Base-by-base conservation (phyloP, 2,888 invertebrate species). In the Rhodophaea formosa region DNA sequence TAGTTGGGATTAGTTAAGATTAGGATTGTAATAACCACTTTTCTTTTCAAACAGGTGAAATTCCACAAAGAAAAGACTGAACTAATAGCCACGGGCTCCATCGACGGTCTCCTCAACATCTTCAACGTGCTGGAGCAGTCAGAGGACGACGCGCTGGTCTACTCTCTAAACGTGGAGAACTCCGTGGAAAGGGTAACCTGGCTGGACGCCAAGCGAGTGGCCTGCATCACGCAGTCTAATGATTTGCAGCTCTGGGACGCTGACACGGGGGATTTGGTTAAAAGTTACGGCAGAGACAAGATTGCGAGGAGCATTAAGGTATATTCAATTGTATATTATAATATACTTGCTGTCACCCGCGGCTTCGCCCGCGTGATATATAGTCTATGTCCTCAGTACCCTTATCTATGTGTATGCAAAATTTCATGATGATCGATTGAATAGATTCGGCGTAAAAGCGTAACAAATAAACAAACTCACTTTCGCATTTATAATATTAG, bases 31-130 rank as follows among this genome's bases (percentile, higher is more conserved):
- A n/a, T n/a, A n/a, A n/a, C 42, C 35, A 10, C 46, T 16, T n/a
- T 29, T 32, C 80, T 80, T 1, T 3, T 16, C 8, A 8, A 5
- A 16, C 74, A 94, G 91, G 92, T 96, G 0, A 92, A 92, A 74
- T 97, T 97, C 81, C 95, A 97, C 91, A 92, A 93, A 56, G 81
- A 74, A 7, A 93, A 95, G 74, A 83, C 92, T 2, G 94, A 96
- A 77, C 80, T 92, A 7, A 72, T 98, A 56, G 93, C 95, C 12
- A 94, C 96, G 0, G 96, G 97, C 0, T 95, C 97, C 1, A 93
- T 94, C 0, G 98, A 98, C 81, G 97, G 97, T 0, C 90, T 98
- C 14, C 93, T 98, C 1, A 98, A 98, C 83, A 76, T 97, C 2
- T 98, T 94, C 82, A 95, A 98, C 80, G 90, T 98, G 17, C 92